Evolutionary conservation across 2,888 invertebrate genomes (phyloP).

Genomic region (Rhagium mordax): DNA sequence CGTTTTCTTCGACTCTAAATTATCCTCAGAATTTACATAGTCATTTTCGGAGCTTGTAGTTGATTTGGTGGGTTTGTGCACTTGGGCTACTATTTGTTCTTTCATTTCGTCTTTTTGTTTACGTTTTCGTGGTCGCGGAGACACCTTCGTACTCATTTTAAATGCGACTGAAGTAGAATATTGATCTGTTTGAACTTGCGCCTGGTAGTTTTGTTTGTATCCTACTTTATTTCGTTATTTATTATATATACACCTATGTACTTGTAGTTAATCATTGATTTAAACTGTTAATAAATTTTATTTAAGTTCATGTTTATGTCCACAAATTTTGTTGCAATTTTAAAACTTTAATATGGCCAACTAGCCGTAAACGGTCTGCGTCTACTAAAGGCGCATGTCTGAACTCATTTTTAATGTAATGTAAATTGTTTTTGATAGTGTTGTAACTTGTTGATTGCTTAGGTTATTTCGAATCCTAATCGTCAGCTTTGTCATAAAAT

Average conservation of each 20-base stretch:
- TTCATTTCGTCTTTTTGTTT: constrained; percentile 66
- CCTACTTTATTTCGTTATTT: background rate
- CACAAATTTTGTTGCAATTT: background rate
- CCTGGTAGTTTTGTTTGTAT: constrained; percentile 23
- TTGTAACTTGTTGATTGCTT: too few relatives aligned
- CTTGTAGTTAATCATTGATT: background rate
- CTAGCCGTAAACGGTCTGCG: background rate
- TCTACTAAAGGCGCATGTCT: background rate
- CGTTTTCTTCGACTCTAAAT: constrained; percentile 42
- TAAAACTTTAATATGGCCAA: background rate
- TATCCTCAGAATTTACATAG: constrained; percentile 53
- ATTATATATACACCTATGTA: background rate
- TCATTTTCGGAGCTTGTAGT: constrained; percentile 62
- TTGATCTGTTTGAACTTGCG: constrained; percentile 7
- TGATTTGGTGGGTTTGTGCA: constrained; percentile 65
- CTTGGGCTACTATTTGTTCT: constrained; percentile 68
- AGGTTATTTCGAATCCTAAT: too few relatives aligned
- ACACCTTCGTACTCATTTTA: constrained; percentile 32
- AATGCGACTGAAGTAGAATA: background rate
- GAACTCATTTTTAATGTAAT: background rate
- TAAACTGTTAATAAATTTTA: background rate
- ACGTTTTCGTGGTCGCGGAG: constrained; percentile 62
- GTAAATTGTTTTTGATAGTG: background rate
- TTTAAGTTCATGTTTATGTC: background rate
- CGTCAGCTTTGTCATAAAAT: too few relatives aligned